These are phyloP conservation scores for Zaprionus davidi DNA, from an alignment of 1,140 invertebrate genomes.

Conservation along the genomic window DNA sequence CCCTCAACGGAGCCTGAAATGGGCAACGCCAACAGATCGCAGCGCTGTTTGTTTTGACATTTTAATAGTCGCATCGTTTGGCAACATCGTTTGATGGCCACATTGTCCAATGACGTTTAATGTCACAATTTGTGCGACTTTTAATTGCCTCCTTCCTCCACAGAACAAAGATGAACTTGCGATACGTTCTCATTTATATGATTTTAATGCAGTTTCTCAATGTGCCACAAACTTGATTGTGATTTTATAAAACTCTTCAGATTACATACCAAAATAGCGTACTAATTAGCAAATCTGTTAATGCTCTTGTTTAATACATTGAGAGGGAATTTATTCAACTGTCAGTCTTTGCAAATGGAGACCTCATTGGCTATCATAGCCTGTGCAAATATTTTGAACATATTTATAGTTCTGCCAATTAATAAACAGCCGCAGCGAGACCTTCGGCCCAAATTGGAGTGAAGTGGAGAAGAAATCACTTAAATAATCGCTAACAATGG, in stretches of 20 bases:
- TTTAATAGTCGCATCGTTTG: constrained; percentile 69
- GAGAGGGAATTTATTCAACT: neutral
- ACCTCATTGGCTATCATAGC: neutral
- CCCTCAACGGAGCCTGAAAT: constrained; percentile 47
- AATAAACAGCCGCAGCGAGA: neutral
- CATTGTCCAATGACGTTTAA: constrained; percentile 60
- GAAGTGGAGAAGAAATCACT: constrained; percentile 14
- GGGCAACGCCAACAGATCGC: constrained; percentile 49
- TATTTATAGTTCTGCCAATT: constrained; percentile 5
- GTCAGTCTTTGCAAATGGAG: neutral
- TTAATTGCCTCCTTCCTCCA: constrained; percentile 28
- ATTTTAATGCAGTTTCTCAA: too few relatives aligned
- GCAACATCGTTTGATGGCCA: constrained; percentile 46
- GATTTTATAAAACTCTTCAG: neutral
- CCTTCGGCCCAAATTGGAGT: constrained; percentile 1
- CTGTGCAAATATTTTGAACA: neutral
- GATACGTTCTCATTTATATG: too few relatives aligned
- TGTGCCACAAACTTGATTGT: too few relatives aligned
- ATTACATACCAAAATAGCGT: neutral
- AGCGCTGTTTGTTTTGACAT: constrained; percentile 71
- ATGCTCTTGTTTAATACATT: neutral
- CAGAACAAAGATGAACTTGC: neutral
- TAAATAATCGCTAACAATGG: constrained; percentile 44
- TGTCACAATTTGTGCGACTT: constrained; percentile 67
- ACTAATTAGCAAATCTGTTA: neutral